Evolutionary conservation across 2,113 vertebrate genomes (phyloP).

Genomic region (Phaethon lepturus): DNA sequence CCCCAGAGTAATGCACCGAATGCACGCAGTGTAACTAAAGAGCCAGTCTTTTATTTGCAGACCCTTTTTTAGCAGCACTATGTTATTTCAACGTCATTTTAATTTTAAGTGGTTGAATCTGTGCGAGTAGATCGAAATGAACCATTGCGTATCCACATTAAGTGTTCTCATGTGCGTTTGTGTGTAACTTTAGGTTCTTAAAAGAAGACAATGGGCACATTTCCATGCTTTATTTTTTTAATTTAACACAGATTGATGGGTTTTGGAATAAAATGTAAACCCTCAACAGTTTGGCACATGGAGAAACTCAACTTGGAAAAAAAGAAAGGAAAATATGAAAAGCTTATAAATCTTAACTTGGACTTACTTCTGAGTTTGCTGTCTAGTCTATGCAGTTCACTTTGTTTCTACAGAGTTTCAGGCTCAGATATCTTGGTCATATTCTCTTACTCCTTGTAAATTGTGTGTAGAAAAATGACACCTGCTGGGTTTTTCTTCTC

Average conservation of each 20-base stretch:
- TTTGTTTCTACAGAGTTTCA: constrained; percentile 70
- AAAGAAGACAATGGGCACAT: constrained; percentile 62
- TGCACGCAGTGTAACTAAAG: background rate
- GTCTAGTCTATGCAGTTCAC: constrained; percentile 54
- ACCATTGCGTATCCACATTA: background rate
- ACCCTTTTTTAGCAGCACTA: background rate
- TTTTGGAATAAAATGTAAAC: constrained; percentile 74
- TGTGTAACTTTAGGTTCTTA: constrained; percentile 55
- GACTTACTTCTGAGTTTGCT: constrained; percentile 53
- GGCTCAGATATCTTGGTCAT: constrained; percentile 62
- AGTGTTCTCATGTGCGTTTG: background rate
- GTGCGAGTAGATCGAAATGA: background rate
- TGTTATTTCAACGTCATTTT: background rate
- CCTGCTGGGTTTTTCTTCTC: constrained; percentile 73
- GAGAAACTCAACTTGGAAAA: constrained; percentile 61
- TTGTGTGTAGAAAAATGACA: constrained; percentile 74
- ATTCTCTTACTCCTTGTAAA: constrained; percentile 65
- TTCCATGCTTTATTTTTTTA: constrained; percentile 61
- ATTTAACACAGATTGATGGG: constrained; percentile 72
- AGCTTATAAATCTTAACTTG: constrained; percentile 71
- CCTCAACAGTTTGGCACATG: constrained; percentile 65
- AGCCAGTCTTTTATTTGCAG: background rate
- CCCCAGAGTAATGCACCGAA: background rate
- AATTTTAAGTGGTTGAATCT: background rate
- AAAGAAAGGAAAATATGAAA: constrained; percentile 62